Percentiles rank a stretch among this genome's conserved stretches.
Evolutionary conservation across 2,113 vertebrate species (phyloP).

Genomic region (Columba janthina): DNA sequence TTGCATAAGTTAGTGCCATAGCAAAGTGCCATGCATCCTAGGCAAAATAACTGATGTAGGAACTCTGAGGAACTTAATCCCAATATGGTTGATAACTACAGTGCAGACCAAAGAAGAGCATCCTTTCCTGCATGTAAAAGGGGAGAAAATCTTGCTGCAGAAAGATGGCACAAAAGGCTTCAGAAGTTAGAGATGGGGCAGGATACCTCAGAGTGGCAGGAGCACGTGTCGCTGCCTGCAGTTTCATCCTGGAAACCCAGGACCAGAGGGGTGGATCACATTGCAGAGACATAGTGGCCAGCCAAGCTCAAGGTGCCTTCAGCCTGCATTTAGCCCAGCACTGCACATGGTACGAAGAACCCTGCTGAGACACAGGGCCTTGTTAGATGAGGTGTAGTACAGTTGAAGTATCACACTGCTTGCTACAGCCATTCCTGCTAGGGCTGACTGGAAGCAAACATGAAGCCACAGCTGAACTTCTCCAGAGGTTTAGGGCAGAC

Average conservation of each 20-base stretch:
- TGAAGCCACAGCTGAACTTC: rapidly evolving
- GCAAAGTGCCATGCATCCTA: background rate
- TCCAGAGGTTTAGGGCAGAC: background rate
- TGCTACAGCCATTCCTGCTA: background rate
- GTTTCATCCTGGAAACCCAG: background rate
- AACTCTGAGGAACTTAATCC: background rate
- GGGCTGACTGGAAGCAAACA: background rate
- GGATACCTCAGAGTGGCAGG: background rate
- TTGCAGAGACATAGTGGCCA: background rate
- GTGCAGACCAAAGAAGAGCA: background rate
- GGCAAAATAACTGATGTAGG: background rate
- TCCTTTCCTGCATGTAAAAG: background rate
- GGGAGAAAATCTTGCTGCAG: background rate
- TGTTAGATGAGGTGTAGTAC: background rate
- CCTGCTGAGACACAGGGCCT: background rate
- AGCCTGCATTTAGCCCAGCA: background rate
- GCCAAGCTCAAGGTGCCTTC: background rate
- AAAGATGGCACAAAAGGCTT: background rate
- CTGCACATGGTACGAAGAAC: background rate
- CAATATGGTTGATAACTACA: background rate
- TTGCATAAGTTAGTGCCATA: background rate
- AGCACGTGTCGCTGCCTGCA: background rate
- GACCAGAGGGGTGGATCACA: rapidly evolving
- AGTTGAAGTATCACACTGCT: background rate
- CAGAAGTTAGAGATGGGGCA: background rate